These are phyloP conservation scores for Prosapia bicincta DNA, from an alignment of 2,888 invertebrate species.

Conservation along the genomic window DNA sequence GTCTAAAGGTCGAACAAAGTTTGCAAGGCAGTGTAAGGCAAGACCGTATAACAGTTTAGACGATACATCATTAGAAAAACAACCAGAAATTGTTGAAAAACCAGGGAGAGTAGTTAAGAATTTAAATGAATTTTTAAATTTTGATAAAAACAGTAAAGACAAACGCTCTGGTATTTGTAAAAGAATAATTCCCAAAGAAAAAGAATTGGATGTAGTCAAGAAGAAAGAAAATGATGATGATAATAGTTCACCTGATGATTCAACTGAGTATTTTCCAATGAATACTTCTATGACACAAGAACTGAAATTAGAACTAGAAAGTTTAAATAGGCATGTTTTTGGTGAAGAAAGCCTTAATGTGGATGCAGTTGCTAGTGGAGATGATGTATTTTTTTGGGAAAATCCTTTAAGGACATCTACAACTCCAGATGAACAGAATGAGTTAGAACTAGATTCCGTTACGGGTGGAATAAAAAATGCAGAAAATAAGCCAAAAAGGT, in stretches of 20 bases:
- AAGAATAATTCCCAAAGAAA: neutral
- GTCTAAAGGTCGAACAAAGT: slow-evolving; percentile 31
- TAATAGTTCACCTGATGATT: slow-evolving; percentile 73
- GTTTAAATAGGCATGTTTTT: slow-evolving; percentile 79
- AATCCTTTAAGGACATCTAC: slow-evolving; percentile 64
- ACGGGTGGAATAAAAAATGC: slow-evolving; percentile 60
- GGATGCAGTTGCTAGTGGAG: slow-evolving; percentile 36
- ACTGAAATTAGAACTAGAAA: slow-evolving; percentile 75
- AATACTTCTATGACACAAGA: slow-evolving; percentile 84
- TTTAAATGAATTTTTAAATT: slow-evolving; percentile 79
- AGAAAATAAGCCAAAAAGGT: slow-evolving; percentile 54
- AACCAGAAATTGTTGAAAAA: neutral
- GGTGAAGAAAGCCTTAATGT: slow-evolving; percentile 47
- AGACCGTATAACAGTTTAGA: slow-evolving; percentile 38
- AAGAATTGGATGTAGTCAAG: slow-evolving; percentile 19
- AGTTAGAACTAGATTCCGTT: slow-evolving; percentile 63
- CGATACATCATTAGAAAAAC: slow-evolving; percentile 26
- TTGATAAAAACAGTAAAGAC: slow-evolving; percentile 52
- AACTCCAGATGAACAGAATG: slow-evolving; percentile 70
- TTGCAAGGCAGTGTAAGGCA: slow-evolving; percentile 34
- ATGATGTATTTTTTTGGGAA: slow-evolving; percentile 74
- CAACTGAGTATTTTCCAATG: slow-evolving; percentile 77
- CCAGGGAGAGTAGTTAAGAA: slow-evolving; percentile 64
- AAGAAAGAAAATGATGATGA: slow-evolving; percentile 40
- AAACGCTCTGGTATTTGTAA: slow-evolving; percentile 4